Conservation (phyloP, 2,888 invertebrate species). For the Tenthredo mesomela region DNA sequence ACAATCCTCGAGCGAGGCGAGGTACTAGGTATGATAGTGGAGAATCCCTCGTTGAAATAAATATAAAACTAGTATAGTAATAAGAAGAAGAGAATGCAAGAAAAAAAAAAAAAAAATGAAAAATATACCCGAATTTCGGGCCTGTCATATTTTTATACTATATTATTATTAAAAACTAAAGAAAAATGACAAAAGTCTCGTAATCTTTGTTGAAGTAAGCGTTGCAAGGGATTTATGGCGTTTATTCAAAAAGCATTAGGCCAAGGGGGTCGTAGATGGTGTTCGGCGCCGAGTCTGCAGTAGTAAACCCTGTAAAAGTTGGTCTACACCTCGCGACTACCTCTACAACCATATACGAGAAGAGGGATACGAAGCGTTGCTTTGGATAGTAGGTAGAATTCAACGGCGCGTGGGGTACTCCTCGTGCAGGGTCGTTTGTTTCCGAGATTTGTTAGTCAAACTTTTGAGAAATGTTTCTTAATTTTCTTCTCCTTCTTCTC, state of each 20-base stretch:
- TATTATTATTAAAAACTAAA: constrained; percentile 6
- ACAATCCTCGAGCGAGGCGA: no score
- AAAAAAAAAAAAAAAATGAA: not conserved
- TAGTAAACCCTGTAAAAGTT: constrained; percentile 10
- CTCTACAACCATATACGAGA: not conserved
- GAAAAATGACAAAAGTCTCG: constrained; percentile 22
- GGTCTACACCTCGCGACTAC: not conserved
- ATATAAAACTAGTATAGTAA: no score
- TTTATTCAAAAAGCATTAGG: constrained; percentile 51
- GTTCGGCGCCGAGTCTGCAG: constrained; percentile 12
- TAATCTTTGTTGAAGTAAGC: constrained; percentile 42
- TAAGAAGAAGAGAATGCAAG: not conserved
- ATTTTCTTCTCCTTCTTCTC: not conserved
- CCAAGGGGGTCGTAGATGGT: not conserved
- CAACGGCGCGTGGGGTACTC: not conserved
- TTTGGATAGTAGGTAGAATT: constrained; percentile 18
- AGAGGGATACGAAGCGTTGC: not conserved
- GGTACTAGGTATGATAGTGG: no score
- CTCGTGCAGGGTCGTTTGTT: constrained; percentile 42
- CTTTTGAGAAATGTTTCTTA: constrained; percentile 50
- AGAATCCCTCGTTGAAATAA: no score
- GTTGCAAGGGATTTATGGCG: constrained; percentile 53
- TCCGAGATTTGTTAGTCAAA: constrained; percentile 48
- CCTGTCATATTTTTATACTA: no score
- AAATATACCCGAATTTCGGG: not conserved